Percentiles rank a stretch among this genome's conserved stretches.
phyloP scores from a whole-genome alignment of 2,113 vertebrate genomes.

The Cinclus mexicanus region DNA sequence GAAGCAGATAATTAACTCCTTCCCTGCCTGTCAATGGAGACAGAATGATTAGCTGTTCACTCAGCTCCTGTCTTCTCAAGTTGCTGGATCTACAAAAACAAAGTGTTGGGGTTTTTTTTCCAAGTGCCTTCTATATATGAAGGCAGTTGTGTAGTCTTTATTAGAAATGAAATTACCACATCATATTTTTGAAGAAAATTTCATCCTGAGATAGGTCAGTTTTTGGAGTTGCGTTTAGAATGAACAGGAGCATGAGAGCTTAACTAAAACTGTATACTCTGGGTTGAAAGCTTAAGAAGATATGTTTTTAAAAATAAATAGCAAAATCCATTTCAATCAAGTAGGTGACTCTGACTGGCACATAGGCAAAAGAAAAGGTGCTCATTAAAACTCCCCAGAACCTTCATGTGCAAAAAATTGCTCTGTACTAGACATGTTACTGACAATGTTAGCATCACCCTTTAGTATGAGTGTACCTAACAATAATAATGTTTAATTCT shows the following conservation, averaged over 20 bases:
- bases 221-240: background rate
- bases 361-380: background rate
- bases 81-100: background rate
- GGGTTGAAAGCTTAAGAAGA: background rate
- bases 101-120: fast-evolving
- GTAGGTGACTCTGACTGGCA: background rate
- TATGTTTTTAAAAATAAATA: background rate
- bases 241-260: background rate
- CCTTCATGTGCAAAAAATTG: background rate
- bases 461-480: background rate
- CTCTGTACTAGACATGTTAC: background rate
- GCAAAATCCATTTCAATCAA: background rate
- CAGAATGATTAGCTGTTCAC: background rate
- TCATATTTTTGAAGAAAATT: background rate
- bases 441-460: background rate
- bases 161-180: background rate
- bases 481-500: background rate
- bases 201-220: background rate
- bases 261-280: background rate
- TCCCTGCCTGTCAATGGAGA: conserved; percentile 15
- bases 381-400: background rate
- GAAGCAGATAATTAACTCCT: conserved; percentile 24
- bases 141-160: background rate
- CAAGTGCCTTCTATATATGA: background rate
- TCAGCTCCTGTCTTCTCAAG: background rate